A percentile compares a stretch with the other conserved stretches of the same genome.
Conservation (phyloP, 2,113 vertebrate species). For the Syngnathus scovelli region DNA sequence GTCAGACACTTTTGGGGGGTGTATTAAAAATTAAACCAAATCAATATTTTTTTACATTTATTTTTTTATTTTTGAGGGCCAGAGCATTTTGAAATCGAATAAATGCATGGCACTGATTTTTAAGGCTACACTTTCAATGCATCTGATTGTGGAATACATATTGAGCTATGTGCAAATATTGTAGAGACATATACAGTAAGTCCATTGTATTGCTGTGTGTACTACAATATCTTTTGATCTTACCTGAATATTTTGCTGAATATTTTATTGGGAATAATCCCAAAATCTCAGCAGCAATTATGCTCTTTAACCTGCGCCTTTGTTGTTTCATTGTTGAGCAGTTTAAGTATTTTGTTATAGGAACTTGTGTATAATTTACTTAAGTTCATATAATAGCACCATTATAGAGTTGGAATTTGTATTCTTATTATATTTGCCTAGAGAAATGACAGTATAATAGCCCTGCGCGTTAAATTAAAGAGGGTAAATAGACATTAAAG, state of each 20-base stretch:
- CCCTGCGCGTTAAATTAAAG: neutral
- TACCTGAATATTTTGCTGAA: neutral
- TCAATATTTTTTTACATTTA: too few relatives aligned
- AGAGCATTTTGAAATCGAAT: neutral
- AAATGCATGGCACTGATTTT: neutral
- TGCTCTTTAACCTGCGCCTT: neutral
- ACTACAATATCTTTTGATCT: too few relatives aligned
- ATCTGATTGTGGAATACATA: too few relatives aligned
- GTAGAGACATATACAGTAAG: too few relatives aligned
- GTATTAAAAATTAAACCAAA: too few relatives aligned
- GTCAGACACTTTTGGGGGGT: too few relatives aligned
- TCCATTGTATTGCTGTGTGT: too few relatives aligned
- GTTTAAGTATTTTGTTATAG: too few relatives aligned
- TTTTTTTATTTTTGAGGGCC: neutral
- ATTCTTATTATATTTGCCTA: neutral
- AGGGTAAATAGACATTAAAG: constrained; percentile 5
- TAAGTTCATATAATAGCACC: neutral
- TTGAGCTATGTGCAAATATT: too few relatives aligned
- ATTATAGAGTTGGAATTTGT: neutral
- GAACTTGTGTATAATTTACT: neutral
- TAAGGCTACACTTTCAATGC: neutral
- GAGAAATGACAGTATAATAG: neutral
- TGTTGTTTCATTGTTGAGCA: neutral
- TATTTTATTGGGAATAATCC: neutral
- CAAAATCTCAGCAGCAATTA: too few relatives aligned